Evolutionary conservation across 30 jellyfish, hydroid and myxozoan species (phyloP), one percentile per base, ranked within the genome.

Genomic region (Turritopsis rubra): DNA sequence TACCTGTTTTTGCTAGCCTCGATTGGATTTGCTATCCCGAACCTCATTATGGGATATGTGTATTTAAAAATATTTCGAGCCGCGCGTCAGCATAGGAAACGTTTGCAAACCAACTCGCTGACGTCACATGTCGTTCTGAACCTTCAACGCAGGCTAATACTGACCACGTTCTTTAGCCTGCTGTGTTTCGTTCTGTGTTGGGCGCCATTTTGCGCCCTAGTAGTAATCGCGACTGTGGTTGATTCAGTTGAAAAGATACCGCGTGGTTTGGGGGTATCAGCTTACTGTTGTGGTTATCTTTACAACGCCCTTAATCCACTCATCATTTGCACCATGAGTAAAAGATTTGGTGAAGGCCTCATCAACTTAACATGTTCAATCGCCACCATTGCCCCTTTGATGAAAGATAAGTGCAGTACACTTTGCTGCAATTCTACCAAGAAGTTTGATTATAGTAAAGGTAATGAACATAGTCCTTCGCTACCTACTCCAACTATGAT

Each of bases 271-370:
- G 98, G 98, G 22, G 81, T 92, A 25, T 95, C 98, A 31, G 98
- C 98, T 9, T 92, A 92, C 81, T 92, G 98, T 96, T 88, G 95
- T 20, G 98, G 98, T 26, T 92, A 92, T 71, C 23, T 85, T n/a
- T 88, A 92, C 87, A 92, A 94, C 76, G 96, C 95, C 13, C 25
- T 92, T 82, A 92, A 92, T 72, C 98, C 98, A 30, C 52, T 92
- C 0, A 89, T 92, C 52, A 88, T 92, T 9, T 92, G 98, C 73
- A 60, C 90, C 26, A 81, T 92, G 92, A 92, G 96, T 75, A 66
- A 73, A 52, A 93, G 98, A 9, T 92, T 92, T 87, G 87, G 85
- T 52, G 96, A 92, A 54, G 98, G 98, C 9, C 75, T 87, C 29
- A 18, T 71, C 21, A 82, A 75, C 60, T 31, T 91, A 65, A 53